A percentile compares a stretch with the other conserved stretches of the same genome.
Evolutionary conservation across 2,113 vertebrate species (phyloP).

Genomic region (Ictalurus furcatus): DNA sequence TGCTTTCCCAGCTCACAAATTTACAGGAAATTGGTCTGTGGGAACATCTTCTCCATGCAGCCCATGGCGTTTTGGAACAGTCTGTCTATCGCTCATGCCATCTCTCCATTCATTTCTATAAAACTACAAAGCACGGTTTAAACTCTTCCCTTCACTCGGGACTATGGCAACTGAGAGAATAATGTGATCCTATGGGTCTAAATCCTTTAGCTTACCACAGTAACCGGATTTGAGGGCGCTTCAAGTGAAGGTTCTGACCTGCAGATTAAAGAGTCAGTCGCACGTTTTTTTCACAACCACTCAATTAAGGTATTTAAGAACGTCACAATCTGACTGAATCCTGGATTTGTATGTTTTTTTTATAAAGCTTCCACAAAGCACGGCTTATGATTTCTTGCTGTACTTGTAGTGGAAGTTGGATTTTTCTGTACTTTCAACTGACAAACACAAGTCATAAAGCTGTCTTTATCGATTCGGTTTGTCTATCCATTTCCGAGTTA

Average conservation of each 20-base stretch:
- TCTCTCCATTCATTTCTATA: not conserved
- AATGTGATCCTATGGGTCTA: not conserved
- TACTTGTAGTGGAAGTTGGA: not conserved
- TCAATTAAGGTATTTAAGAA: slow-evolving; percentile 30
- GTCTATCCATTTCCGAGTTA: not conserved
- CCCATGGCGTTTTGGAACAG: not conserved
- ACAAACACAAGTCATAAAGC: slow-evolving; percentile 1
- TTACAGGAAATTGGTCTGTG: not conserved
- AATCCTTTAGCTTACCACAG: not conserved
- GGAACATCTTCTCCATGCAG: not conserved
- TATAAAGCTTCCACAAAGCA: not conserved
- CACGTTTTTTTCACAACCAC: not conserved
- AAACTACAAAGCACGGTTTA: not conserved
- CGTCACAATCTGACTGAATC: slow-evolving; percentile 21
- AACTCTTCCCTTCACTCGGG: not conserved
- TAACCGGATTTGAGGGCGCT: slow-evolving; percentile 16
- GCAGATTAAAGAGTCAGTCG: slow-evolving; percentile 12
- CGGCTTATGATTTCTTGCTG: not conserved
- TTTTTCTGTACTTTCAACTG: not conserved
- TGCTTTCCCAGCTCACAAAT: slow-evolving; percentile 3
- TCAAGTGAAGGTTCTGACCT: slow-evolving; percentile 20
- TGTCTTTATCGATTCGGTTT: slow-evolving; percentile 1
- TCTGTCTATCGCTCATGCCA: not conserved
- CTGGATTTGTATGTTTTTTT: not conserved
- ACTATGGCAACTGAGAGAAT: not conserved